Base-by-base conservation (phyloP, 2,113 vertebrate species). In the Ammodytes dubius region DNA sequence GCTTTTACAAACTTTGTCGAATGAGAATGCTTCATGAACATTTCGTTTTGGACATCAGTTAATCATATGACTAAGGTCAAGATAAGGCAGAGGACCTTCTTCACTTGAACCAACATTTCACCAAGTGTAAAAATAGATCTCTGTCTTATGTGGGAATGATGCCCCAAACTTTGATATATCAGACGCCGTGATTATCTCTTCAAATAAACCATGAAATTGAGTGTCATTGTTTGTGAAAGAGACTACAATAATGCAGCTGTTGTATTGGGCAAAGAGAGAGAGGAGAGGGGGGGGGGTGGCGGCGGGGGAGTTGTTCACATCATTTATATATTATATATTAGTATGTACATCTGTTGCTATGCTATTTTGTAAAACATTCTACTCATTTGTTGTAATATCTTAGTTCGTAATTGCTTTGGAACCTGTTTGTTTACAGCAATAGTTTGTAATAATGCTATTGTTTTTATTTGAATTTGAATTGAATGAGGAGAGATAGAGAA, bases 141-240 rank as follows among this genome's bases (percentile, higher is more conserved):
- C 66, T 42, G 49, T 72, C 58, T 27, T 70, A 13, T 10, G 74
- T 71, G 50, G 60, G 19, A 63, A 73, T 69, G 77, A 86, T 61
- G 19, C 13, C 69, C 65, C 76, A 46, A 47, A 46, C 86, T 78
- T 82, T 88, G 77, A 90, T 85, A 84, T 27, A 2, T 82, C 66
- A 59, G 70, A 84, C 73, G 63, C 73, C 43, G 72, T 50, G 39
- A 77, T 72, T 81, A 53, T 77, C 61, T 87, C 80, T 71, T 86
- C 82, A 90, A 88, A 82, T 45, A 76, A 75, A 83, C 83, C 86
- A 90, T 87, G 84, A 89, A 90, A 91, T 17, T 50, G 45, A 64
- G 65, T 74, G 64, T 84, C 52, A 85, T 77, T 75, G 27, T 61
- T 59, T 58, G 82, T 86, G 83, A 65, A 88, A 73, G 70, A 46